Evolutionary conservation across 2,888 invertebrate species (phyloP).

Genomic region (Chironomus riparius): DNA sequence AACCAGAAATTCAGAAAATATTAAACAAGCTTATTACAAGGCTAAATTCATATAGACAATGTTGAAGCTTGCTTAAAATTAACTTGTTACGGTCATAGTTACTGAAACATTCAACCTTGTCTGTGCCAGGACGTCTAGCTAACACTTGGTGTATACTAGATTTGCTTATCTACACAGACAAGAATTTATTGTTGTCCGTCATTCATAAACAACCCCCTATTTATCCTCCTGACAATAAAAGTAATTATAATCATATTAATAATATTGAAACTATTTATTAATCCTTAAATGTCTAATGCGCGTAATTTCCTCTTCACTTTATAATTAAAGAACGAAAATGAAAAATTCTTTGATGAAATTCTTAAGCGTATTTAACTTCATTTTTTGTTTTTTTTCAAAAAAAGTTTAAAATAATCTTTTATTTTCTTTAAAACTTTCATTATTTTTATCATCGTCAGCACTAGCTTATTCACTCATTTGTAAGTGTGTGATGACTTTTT

Average conservation of each 20-base stretch:
- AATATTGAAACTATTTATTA: background rate
- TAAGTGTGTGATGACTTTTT: background rate
- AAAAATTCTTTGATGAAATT: background rate
- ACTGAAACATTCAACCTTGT: too few species aligned
- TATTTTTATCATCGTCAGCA: background rate
- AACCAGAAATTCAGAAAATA: too few species aligned
- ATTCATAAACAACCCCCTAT: too few species aligned
- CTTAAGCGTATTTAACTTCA: background rate
- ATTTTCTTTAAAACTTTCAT: too few species aligned
- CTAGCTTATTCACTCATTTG: background rate
- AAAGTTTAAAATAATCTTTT: background rate
- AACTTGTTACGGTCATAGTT: too few species aligned
- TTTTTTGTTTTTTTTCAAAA: background rate
- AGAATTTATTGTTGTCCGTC: too few species aligned
- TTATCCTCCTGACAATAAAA: background rate
- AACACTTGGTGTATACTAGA: too few species aligned
- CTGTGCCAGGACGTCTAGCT: too few species aligned
- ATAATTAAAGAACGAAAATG: background rate
- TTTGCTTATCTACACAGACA: too few species aligned
- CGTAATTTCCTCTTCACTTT: background rate
- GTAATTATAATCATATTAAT: background rate
- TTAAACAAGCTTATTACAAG: too few species aligned
- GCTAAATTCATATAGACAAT: too few species aligned
- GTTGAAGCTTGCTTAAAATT: too few species aligned
- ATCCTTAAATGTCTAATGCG: background rate